Conservation (phyloP, 1,140 invertebrate species). For the Zelostemma sp. region DNA sequence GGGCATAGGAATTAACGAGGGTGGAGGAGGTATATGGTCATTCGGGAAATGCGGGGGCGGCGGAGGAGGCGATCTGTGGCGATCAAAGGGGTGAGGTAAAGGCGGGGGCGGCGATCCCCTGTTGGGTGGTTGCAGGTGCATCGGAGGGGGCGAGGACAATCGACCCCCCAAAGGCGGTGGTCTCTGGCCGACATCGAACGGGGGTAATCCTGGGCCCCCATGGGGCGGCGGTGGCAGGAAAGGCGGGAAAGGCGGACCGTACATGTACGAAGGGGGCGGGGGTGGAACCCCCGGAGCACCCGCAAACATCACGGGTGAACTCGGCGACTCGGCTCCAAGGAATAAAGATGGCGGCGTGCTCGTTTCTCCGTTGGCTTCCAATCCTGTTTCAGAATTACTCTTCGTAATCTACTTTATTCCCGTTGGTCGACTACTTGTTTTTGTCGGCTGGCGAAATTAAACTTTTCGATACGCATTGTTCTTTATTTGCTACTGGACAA, state of each 20-base stretch:
- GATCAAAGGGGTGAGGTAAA: conserved; percentile 45
- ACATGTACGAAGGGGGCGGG: conserved; percentile 69
- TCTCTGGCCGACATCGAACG: conserved; percentile 72
- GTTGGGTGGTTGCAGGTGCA: conserved; percentile 37
- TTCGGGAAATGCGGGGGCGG: conserved; percentile 47
- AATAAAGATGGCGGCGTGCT: conserved; percentile 69
- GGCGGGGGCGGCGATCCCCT: conserved; percentile 54
- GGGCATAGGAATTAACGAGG: conserved; percentile 49
- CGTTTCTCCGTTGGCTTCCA: conserved; percentile 66
- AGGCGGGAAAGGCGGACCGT: conserved; percentile 59
- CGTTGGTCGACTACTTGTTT: too few species aligned
- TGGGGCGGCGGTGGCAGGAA: conserved; percentile 59
- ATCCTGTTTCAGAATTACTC: conserved; percentile 65
- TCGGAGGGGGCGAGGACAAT: conserved; percentile 75
- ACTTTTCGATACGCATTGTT: too few species aligned
- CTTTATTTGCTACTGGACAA: not conserved
- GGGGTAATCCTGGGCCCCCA: conserved; percentile 39
- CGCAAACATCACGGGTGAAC: conserved; percentile 68
- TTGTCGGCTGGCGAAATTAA: too few species aligned
- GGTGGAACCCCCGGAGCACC: conserved; percentile 62
- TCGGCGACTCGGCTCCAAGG: conserved; percentile 68
- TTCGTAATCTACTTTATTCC: conserved; percentile 7
- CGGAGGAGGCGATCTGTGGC: conserved; percentile 50
- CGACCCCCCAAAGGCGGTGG: conserved; percentile 75
- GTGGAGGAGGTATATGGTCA: conserved; percentile 51